These are phyloP conservation scores for Seriola rivoliana DNA, from an alignment of 2,113 vertebrate species.

Conservation along the genomic window DNA sequence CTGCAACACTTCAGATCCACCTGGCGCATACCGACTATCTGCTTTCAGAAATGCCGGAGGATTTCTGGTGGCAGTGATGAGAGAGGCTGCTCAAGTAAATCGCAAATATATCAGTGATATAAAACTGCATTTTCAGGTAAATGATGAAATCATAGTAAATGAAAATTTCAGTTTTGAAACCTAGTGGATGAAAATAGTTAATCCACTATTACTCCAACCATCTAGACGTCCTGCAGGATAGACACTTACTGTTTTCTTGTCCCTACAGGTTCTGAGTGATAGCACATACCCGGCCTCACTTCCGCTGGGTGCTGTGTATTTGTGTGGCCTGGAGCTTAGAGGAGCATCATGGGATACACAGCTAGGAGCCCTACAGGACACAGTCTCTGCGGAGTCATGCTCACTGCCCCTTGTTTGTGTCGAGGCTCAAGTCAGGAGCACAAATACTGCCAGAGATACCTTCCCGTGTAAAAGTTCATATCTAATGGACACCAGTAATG, in stretches of 20 bases:
- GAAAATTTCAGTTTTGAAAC: neutral
- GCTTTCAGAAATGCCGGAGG: constrained; percentile 83
- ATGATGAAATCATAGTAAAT: neutral
- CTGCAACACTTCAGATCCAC: constrained; percentile 28
- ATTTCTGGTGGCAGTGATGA: constrained; percentile 83
- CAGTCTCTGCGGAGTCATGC: constrained; percentile 65
- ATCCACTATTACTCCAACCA: neutral
- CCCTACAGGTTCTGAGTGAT: constrained; percentile 71
- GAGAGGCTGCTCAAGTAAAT: constrained; percentile 74
- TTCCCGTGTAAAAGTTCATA: constrained; percentile 12
- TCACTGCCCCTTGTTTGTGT: constrained; percentile 80
- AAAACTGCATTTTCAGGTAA: constrained; percentile 79
- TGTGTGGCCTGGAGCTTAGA: constrained; percentile 86
- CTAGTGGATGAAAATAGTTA: neutral
- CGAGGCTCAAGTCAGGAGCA: neutral
- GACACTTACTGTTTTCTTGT: neutral
- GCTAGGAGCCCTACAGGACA: constrained; percentile 74
- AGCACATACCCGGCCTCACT: neutral
- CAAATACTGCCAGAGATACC: neutral
- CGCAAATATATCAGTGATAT: constrained; percentile 65
- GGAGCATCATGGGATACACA: constrained; percentile 85
- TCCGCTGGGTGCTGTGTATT: constrained; percentile 70
- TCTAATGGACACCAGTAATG: constrained; percentile 3
- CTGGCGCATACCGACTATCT: constrained; percentile 80
- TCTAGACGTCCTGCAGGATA: neutral